phyloP scores from a whole-genome alignment of 2,113 vertebrate species.

The Hippoglossus stenolepis region DNA sequence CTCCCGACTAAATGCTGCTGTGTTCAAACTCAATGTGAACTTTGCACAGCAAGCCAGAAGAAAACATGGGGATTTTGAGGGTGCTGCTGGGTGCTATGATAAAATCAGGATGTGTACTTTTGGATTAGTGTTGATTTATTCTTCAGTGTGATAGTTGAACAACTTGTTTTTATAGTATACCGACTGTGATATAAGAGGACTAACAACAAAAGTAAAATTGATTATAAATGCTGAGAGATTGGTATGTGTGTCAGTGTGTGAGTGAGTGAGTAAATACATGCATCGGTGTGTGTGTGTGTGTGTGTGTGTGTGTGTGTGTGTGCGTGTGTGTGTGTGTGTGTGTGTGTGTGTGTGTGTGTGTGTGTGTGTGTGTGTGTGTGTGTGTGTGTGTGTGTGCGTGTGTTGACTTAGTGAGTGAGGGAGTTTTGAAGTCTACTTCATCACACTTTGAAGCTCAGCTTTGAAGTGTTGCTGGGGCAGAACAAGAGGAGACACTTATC shows the following conservation, averaged over 20 bases:
- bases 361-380: not conserved
- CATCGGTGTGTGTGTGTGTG: not conserved
- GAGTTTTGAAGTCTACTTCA: slow-evolving; percentile 50
- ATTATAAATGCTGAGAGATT: too few species aligned
- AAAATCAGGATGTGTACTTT: not conserved
- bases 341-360: too few species aligned
- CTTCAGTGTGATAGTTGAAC: not conserved
- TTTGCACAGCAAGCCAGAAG: not conserved
- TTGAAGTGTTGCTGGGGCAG: slow-evolving; percentile 47
- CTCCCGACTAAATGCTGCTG: not conserved
- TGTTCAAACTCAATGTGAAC: not conserved
- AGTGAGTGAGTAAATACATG: too few species aligned
- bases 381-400: not conserved
- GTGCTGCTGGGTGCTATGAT: not conserved
- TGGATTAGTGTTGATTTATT: not conserved
- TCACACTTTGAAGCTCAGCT: slow-evolving; percentile 57
- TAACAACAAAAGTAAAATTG: too few species aligned
- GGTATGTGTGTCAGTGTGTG: too few species aligned
- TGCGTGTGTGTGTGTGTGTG: not conserved
- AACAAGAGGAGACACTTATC: slow-evolving; percentile 15
- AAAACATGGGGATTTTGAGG: not conserved
- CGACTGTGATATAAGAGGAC: not conserved
- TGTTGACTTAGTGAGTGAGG: slow-evolving; percentile 9
- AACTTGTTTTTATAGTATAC: not conserved
- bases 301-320: not conserved